phyloP scores from a whole-genome alignment of 2,113 vertebrate species.

The Hippocampus comes region DNA sequence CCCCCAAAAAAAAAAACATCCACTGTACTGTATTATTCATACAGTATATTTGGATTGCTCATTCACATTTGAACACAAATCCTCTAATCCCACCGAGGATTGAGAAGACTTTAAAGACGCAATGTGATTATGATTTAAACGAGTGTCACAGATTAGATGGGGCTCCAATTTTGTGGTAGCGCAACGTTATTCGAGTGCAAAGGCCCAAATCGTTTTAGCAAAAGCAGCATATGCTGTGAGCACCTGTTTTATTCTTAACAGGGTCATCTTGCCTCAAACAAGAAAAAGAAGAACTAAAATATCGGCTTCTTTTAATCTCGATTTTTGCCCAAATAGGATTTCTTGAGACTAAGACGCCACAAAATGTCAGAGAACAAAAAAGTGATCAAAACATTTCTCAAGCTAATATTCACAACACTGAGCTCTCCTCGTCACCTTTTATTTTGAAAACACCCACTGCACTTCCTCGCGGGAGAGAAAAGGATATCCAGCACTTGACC shows the following conservation, averaged over 20 bases:
- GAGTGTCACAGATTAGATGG: slow-evolving; percentile 60
- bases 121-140: slow-evolving; percentile 66
- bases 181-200: too few relatives aligned
- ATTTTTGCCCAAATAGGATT: too few relatives aligned
- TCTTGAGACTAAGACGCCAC: not conserved
- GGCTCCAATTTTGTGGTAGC: not conserved
- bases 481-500: slow-evolving; percentile 50
- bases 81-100: slow-evolving; percentile 74
- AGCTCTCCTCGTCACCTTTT: not conserved
- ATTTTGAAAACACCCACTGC: not conserved
- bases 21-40: slow-evolving; percentile 10
- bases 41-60: slow-evolving; percentile 45
- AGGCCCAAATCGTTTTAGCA: too few relatives aligned
- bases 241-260: not conserved
- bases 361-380: not conserved
- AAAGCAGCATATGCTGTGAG: not conserved
- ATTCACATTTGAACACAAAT: slow-evolving; percentile 58
- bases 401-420: not conserved
- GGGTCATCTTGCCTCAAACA: not conserved
- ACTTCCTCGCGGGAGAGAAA: slow-evolving; percentile 13
- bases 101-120: slow-evolving; percentile 78
- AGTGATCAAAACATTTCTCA: not conserved
- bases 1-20: slow-evolving; percentile 6
- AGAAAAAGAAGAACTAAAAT: not conserved
- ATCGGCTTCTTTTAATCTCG: too few relatives aligned